Conservation (phyloP, 2,113 vertebrate genomes). For the Chelonoidis abingdonii region DNA sequence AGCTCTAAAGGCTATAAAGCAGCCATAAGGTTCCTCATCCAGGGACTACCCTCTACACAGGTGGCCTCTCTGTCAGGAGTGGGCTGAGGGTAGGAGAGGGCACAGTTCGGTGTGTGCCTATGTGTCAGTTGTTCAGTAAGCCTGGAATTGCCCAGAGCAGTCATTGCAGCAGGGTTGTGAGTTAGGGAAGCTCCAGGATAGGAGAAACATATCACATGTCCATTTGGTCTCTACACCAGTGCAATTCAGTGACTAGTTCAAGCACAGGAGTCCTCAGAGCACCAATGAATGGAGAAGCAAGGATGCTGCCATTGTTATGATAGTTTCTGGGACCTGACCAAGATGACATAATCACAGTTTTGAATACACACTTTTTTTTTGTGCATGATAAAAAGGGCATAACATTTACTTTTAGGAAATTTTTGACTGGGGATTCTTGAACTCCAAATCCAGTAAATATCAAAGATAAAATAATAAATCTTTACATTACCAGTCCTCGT, state of each 20-base stretch:
- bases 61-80: background rate
- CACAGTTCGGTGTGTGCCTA: accelerated
- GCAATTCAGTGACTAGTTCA: background rate
- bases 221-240: background rate
- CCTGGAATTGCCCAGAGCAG: accelerated
- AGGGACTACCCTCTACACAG: background rate
- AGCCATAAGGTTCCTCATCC: accelerated
- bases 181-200: background rate
- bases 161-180: background rate
- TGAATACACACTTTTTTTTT: background rate
- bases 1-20: background rate
- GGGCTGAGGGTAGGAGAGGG: background rate
- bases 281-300: background rate
- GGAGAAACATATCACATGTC: accelerated
- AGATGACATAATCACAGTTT: background rate
- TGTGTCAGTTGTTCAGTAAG: accelerated
- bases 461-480: slow-evolving; percentile 40
- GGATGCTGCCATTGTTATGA: background rate
- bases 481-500: background rate
- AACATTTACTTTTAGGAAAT: slow-evolving; percentile 49
- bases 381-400: slow-evolving; percentile 57
- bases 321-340: background rate
- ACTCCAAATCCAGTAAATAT: slow-evolving; percentile 48
- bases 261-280: background rate
- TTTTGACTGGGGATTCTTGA: background rate